Base-by-base conservation (phyloP, 92 coral and sea anemone genomes). In the Epizoanthus illoricatus region DNA sequence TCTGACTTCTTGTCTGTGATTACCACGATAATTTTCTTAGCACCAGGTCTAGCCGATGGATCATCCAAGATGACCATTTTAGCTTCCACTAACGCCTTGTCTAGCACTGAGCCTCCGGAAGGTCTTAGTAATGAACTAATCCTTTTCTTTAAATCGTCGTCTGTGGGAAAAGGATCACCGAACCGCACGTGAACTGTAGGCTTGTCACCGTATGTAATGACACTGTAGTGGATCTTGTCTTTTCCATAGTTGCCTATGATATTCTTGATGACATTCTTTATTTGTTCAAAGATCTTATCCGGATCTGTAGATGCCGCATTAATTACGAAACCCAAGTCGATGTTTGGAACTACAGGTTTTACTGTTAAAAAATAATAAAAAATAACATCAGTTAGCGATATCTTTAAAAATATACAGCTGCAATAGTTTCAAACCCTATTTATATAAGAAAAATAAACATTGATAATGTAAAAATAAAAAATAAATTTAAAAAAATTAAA, bases 241-340 rank as follows among this genome's bases (percentile, higher is more conserved):
- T 83, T 84, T 43, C 93, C 90, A 65, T 93, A 86, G 11, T 88
- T 87, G 86, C 88, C 87, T 52, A 93, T 85, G 57, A 96, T 90
- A 33, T 89, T 76, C 58, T 88, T 90, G 20, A 93, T 89, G 59
- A 94, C 86, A 65, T 85, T 83, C 74, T 91, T 93, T 87, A 93
- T 89, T 84, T 75, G 87, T 28, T 84, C 80, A 84, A 91, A 96
- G 9, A 91, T 83, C 36, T 79, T 65, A 61, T 81, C 89, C 5
- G 94, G 84, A 66, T 85, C 86, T 41, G 92, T 72, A 7, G 90
- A 89, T 11, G 90, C 88, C 40, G 96, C 89, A 49, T 88, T 91
- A 76, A 96, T 85, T 8, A 89, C 88, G 81, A 96, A 91, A 47
- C 86, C 95, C 83, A 96, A 85, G 81, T 96, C 98, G 13, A 93